These are phyloP conservation scores for Apoda limacodes DNA, from an alignment of 2,888 invertebrate genomes.

Conservation along the genomic window DNA sequence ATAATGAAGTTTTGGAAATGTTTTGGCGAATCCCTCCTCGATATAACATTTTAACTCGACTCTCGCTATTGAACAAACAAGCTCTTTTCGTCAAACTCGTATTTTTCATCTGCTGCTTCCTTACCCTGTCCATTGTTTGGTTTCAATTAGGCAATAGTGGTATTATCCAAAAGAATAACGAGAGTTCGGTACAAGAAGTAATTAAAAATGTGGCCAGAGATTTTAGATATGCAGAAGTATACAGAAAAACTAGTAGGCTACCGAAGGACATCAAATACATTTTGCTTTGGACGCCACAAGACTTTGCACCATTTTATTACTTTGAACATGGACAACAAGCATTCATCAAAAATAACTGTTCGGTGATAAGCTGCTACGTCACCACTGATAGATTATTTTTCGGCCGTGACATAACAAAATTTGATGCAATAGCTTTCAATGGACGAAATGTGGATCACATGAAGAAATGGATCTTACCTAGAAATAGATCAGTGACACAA, in stretches of 20 bases:
- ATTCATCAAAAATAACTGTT: slow-evolving; percentile 46
- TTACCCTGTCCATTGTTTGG: slow-evolving; percentile 33
- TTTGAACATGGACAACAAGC: slow-evolving; percentile 37
- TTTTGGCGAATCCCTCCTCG: slow-evolving; percentile 16
- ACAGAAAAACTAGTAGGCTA: slow-evolving; percentile 32
- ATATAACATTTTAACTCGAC: slow-evolving; percentile 17
- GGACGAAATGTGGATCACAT: slow-evolving; percentile 32
- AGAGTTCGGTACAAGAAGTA: slow-evolving; percentile 34
- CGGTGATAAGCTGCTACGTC: slow-evolving; percentile 43
- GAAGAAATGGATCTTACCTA: slow-evolving; percentile 26
- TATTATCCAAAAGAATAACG: too few species aligned
- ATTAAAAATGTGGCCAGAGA: slow-evolving; percentile 39
- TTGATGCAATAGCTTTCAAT: slow-evolving; percentile 48
- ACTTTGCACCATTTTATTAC: slow-evolving; percentile 37
- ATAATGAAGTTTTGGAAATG: slow-evolving; percentile 36
- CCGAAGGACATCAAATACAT: slow-evolving; percentile 42
- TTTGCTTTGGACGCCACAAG: slow-evolving; percentile 39
- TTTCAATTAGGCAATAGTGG: slow-evolving; percentile 27
- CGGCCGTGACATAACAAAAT: slow-evolving; percentile 32
- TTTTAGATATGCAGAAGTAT: slow-evolving; percentile 39
- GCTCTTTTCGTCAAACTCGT: slow-evolving; percentile 31
- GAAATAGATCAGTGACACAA: slow-evolving; percentile 33
- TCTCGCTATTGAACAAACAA: slow-evolving; percentile 29
- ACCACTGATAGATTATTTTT: slow-evolving; percentile 34
- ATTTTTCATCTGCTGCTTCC: slow-evolving; percentile 30